Base-by-base conservation (phyloP, 2,113 vertebrate species). In the Pomatorhinus ruficollis region DNA sequence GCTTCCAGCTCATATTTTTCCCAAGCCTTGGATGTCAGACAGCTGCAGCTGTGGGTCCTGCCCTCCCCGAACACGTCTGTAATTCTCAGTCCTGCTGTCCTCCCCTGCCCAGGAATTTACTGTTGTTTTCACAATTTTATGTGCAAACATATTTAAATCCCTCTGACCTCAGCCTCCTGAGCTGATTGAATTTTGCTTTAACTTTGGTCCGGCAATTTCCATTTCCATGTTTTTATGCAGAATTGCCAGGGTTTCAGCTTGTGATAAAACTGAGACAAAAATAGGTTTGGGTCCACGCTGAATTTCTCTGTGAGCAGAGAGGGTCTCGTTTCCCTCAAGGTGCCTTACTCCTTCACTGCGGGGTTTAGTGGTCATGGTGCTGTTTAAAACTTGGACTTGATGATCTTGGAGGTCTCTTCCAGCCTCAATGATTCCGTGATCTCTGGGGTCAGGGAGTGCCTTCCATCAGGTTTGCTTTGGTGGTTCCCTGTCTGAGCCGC, bases 291-390 rank as follows among this genome's bases (percentile, higher is more conserved):
- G 59, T 56, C 44, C 7, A 0, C 4, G 37, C 42, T 37, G 75
- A 12, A 50, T 54, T 74, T 37, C 31, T 61, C 20, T 23, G n/a
- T 9, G 28, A 40, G 47, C 28, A 49, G 42, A 39, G 81, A 24
- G 25, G 54, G 59, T 56, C 54, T 16, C 8, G 0, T 16, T 80
- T n/a, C 50, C 15, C 53, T 20, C 14, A 0, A 6, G 30, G 31
- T 10, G 1, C 4, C 5, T 40, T 5, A 11, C 16, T 22, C 56
- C 56, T 33, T 20, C 49, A 0, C 49, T 8, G 0, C 2, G 12
- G 18, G 56, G 0, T 20, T 54, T 15, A 2, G 25, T 35, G 70
- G 17, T 2, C 3, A 0, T 10, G 63, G 35, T 33, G 56, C 6
- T 47, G 21, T 47, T 61, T n/a, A 3, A 24, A 49, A 19, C 20